phyloP scores from a whole-genome alignment of 2,888 invertebrate genomes.

The Malachius bipustulatus region DNA sequence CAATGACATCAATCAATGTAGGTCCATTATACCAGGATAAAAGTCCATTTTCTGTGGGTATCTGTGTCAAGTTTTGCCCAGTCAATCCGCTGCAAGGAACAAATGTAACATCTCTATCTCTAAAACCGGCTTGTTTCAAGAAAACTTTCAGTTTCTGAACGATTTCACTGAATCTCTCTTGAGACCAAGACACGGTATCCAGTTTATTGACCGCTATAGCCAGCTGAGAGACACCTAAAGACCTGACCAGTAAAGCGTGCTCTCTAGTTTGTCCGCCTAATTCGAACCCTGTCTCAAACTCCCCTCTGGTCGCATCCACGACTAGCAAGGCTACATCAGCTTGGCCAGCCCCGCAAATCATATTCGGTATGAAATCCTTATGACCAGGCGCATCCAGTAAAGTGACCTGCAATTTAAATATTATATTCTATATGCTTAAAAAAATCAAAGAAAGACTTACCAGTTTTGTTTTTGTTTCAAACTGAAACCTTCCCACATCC shows the following conservation, averaged over 20 bases:
- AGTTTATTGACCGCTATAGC: slow-evolving; percentile 95
- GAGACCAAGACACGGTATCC: slow-evolving; percentile 90
- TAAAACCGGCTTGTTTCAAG: slow-evolving; percentile 84
- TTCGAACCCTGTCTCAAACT: slow-evolving; percentile 99
- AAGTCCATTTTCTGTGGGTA: slow-evolving; percentile 51
- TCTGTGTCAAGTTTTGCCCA: slow-evolving; percentile 78
- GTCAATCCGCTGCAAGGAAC: slow-evolving; percentile 95
- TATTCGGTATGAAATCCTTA: slow-evolving; percentile 98
- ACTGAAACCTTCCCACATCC: slow-evolving; percentile 90
- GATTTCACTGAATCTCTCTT: slow-evolving; percentile 84
- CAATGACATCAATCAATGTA: slow-evolving; percentile 73
- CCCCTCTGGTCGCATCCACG: slow-evolving; percentile 90
- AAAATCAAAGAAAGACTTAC: slow-evolving; percentile 16
- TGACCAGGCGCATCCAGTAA: slow-evolving; percentile 97
- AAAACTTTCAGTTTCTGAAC: slow-evolving; percentile 67
- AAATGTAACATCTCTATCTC: slow-evolving; percentile 73
- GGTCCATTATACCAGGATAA: slow-evolving; percentile 74
- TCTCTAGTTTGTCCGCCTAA: slow-evolving; percentile 96
- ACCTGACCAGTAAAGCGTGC: slow-evolving; percentile 87
- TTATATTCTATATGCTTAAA: background rate
- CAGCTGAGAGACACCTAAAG: slow-evolving; percentile 81
- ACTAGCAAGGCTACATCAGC: slow-evolving; percentile 96
- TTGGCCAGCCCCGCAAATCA: slow-evolving; percentile 97
- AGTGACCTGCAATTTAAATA: slow-evolving; percentile 42
- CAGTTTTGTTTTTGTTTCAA: slow-evolving; percentile 73